These are phyloP conservation scores for Pangasius djambal DNA, from an alignment of 2,797 vertebrate genomes.

Conservation along the genomic window DNA sequence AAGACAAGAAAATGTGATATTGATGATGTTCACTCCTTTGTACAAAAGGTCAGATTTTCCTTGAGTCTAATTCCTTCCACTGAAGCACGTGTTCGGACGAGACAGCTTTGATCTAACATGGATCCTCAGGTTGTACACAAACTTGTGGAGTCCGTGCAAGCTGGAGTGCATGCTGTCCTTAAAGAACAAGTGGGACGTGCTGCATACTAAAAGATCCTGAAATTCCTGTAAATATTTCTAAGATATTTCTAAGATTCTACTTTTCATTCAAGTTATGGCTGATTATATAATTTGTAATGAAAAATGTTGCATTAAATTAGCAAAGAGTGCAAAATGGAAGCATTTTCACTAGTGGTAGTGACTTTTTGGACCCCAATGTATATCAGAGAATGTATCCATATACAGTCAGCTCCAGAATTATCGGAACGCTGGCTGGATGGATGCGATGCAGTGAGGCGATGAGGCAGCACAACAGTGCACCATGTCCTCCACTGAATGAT, in stretches of 20 bases:
- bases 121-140: not conserved
- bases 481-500: constrained; percentile 50
- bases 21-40: not conserved
- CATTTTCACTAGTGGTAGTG: not conserved
- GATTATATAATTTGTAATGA: not conserved
- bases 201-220: not conserved
- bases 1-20: not conserved
- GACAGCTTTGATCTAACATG: constrained; percentile 9
- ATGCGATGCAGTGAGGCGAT: not conserved
- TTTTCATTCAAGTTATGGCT: not conserved
- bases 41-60: not conserved
- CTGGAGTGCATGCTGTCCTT: not conserved
- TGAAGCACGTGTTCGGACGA: not conserved
- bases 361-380: not conserved
- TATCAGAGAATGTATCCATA: not conserved
- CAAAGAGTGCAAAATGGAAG: not conserved
- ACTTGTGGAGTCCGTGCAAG: not conserved
- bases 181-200: not conserved
- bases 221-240: not conserved
- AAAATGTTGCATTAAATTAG: not conserved
- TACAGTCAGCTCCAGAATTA: not conserved
- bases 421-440: not conserved
- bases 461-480: constrained; percentile 32
- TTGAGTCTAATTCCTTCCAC: not conserved
- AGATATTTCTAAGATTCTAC: not conserved